Base-by-base conservation (phyloP, 2,888 invertebrate species). In the Cheilosia variabilis region DNA sequence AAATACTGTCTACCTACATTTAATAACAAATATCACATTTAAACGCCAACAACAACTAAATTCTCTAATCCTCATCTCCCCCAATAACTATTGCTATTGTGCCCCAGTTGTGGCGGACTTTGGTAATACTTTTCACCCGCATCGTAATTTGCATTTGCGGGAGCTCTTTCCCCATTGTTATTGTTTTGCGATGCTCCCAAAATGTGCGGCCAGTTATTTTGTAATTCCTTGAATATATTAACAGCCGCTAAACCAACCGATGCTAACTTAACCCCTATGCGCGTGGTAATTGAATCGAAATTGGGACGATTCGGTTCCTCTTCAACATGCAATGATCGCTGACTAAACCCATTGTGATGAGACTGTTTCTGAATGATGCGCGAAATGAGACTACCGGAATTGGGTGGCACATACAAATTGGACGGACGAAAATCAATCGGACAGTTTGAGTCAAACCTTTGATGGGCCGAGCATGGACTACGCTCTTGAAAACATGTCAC, bases 401-500 rank as follows among this genome's bases (percentile, higher is more conserved):
- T 89, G 34, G 90, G 89, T 7, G 92, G 92, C 31, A 92, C 89
- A 89, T 90, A 92, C 34, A 91, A 88, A 86, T 91, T 90, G 63
- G 91, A 91, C 63, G 89, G 87, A 76, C 90, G 90, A 76, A 88
- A 91, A 17, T 89, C 89, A 75, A 90, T 88, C 31, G 89, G 89
- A 87, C 92, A 92, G 34, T 89, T 89, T 88, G 91, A 88, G 37
- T 90, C 91, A 90, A 92, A 95, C 95, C 94, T 94, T 91, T 95
- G 94, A 92, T 93, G 94, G 55, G 94, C 92, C 0, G 94, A 94
- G 89, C 95, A 95, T 3, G 95, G 95, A 73, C 94, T 93, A 77
- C 94, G 92, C 89, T 95, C 94, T 88, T 94, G 94, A 92, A 96
- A 96, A 89, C 96, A 96, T 76, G 94, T 95, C 27, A 95, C 94